Evolutionary conservation across 2,113 vertebrate genomes (phyloP), one percentile per base, ranked within the genome.

Genomic region (Manacus vitellinus): DNA sequence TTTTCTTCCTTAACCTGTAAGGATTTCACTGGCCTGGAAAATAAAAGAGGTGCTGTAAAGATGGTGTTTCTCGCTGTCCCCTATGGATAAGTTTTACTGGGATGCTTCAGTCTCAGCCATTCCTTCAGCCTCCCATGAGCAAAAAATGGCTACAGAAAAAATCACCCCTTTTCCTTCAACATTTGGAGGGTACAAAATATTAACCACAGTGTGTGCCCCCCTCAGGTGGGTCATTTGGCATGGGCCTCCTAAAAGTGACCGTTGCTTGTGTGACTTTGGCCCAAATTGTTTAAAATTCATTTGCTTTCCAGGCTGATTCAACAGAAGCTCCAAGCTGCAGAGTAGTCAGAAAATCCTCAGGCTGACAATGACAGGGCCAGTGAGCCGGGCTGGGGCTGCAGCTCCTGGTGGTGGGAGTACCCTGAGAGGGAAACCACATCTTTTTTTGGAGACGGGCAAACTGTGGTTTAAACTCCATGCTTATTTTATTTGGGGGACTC

Each of bases 81-180:
- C 33, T 58, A 7, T 2, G 4, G 33, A 56, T 6, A 10, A 0
- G 0, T 28, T 70, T 14, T 6, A 22, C 3, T 8, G 25, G n/a
- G 55, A 12, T 55, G 55, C 71, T 76, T 66, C 71, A 55, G 9
- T 3, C 51, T 43, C 88, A 54, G 33, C 61, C 21, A 1, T 59
- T 92, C 28, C n/a, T 89, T 21, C 65, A 62, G 16, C 39, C 1
- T 3, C n/a, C 37, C 46, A 19, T 0, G 0, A 70, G 51, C 8
- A 76, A 59, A 28, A 44, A 74, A 5, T 0, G 0, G 27, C 43
- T 22, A 3, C 73, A 84, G 30, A 78, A 52, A 24, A 78, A 52
- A 24, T 21, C 33, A 24, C 21, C 33, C 11, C 14, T 8, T 15
- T 54, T 54, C 41, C 23, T 80, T 21, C 59, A 35, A 5, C 28